These are phyloP conservation scores for Apostichopus parvimensis DNA, from an alignment of 35 echinoderm and acorn worm species.

Conservation along the genomic window DNA sequence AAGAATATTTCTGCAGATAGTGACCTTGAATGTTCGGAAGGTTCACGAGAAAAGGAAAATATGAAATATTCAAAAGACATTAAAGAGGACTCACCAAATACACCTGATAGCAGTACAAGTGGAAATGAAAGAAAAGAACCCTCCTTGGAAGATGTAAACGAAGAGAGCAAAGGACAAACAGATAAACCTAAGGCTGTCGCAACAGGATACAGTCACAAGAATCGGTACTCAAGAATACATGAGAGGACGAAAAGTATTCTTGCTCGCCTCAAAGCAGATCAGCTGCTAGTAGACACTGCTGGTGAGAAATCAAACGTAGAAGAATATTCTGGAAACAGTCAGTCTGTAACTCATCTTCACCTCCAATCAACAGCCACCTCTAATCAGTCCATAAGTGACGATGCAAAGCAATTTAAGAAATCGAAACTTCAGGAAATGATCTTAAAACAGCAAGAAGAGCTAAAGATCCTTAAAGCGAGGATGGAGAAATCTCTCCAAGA, in stretches of 20 bases:
- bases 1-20: neutral
- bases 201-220: constrained; percentile 39
- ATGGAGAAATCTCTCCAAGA: constrained; percentile 69
- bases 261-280: constrained; percentile 57
- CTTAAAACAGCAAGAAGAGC: constrained; percentile 71
- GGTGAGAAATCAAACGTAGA: neutral
- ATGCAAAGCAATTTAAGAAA: constrained; percentile 60
- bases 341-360: constrained; percentile 18
- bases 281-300: neutral
- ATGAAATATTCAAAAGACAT: too few species aligned
- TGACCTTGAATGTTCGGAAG: neutral
- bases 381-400: constrained; percentile 56
- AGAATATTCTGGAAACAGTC: neutral
- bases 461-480: constrained; percentile 58
- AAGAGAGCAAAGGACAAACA: too few species aligned
- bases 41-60: too few species aligned
- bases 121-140: too few species aligned
- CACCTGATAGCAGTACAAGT: too few species aligned
- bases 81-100: too few species aligned
- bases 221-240: constrained; percentile 51
- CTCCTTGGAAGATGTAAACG: too few species aligned
- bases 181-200: too few species aligned
- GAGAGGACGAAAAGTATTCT: constrained; percentile 74
- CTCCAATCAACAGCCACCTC: constrained; percentile 59
- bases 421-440: constrained; percentile 73